Conservation (phyloP, 2,797 vertebrate species). For the Sebastes elongatus region DNA sequence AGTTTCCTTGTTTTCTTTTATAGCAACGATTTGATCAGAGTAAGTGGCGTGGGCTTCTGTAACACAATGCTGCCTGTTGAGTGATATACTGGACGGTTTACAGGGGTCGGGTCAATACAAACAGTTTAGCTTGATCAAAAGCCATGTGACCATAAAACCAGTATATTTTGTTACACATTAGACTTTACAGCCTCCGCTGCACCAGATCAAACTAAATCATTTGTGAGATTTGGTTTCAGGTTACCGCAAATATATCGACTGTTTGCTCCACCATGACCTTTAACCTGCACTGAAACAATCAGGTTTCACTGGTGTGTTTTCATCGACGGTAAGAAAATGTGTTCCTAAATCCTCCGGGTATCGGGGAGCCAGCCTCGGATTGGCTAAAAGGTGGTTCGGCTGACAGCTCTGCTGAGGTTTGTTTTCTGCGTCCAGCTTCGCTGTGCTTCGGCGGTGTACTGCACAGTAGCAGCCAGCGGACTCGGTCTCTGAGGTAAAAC, state of each 20-base stretch:
- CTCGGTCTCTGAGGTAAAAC: constrained; percentile 51
- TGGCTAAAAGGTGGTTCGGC: not conserved
- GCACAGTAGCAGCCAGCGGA: not conserved
- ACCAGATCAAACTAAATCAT: constrained; percentile 4
- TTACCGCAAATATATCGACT: not conserved
- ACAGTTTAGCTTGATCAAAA: constrained; percentile 43
- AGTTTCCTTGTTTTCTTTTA: constrained; percentile 2
- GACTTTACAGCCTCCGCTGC: constrained; percentile 7
- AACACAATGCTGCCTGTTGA: constrained; percentile 5
- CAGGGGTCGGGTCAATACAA: constrained; percentile 21
- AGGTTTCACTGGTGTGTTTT: not conserved
- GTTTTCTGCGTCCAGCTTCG: not conserved
- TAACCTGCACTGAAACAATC: constrained; percentile 1
- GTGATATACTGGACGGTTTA: constrained; percentile 25
- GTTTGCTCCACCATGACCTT: not conserved
- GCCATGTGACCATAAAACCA: constrained; percentile 20
- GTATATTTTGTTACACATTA: constrained; percentile 1
- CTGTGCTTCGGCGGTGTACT: constrained; percentile 8
- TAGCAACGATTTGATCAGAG: constrained; percentile 7
- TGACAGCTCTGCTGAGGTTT: constrained; percentile 31
- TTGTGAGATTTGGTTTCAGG: constrained; percentile 4
- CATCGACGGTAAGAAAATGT: not conserved
- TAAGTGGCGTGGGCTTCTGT: not conserved
- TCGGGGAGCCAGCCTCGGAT: not conserved
- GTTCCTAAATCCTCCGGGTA: not conserved